Evolutionary conservation across 1,140 invertebrate species (phyloP).

Genomic region (Stegodyphus dumicola): DNA sequence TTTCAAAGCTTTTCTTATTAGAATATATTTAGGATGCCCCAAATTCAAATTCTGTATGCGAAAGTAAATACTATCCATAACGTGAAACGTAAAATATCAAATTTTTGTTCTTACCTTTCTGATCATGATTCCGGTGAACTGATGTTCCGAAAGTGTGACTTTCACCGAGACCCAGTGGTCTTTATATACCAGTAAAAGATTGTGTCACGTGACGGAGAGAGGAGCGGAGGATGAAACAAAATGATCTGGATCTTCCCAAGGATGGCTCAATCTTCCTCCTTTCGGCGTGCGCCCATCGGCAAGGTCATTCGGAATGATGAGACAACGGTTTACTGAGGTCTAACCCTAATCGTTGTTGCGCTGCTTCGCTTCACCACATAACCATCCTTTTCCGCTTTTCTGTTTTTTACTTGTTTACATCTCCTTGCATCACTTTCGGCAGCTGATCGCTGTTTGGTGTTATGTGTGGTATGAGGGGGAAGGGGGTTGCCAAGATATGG

Average conservation of each 20-base stretch:
- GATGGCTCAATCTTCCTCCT: constrained; percentile 36
- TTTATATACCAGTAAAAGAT: constrained; percentile 22
- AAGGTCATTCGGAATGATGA: constrained; percentile 23
- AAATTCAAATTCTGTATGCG: too few relatives aligned
- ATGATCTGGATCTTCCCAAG: constrained; percentile 52
- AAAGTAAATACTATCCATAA: too few relatives aligned
- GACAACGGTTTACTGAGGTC: not conserved
- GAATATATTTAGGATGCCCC: too few relatives aligned
- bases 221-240: not conserved
- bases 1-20: too few relatives aligned
- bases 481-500: too few relatives aligned
- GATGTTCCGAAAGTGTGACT: constrained; percentile 18
- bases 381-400: too few relatives aligned
- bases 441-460: too few relatives aligned
- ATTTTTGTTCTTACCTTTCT: constrained; percentile 8
- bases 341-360: not conserved
- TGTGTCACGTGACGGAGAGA: constrained; percentile 15
- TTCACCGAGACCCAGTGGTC: not conserved
- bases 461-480: too few relatives aligned
- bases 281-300: constrained; percentile 4
- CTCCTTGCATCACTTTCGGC: too few relatives aligned
- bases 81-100: not conserved
- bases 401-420: too few relatives aligned
- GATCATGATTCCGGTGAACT: not conserved
- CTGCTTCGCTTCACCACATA: too few relatives aligned